These are phyloP conservation scores for Argyrosomus japonicus DNA, from an alignment of 2,113 vertebrate species.

Conservation along the genomic window DNA sequence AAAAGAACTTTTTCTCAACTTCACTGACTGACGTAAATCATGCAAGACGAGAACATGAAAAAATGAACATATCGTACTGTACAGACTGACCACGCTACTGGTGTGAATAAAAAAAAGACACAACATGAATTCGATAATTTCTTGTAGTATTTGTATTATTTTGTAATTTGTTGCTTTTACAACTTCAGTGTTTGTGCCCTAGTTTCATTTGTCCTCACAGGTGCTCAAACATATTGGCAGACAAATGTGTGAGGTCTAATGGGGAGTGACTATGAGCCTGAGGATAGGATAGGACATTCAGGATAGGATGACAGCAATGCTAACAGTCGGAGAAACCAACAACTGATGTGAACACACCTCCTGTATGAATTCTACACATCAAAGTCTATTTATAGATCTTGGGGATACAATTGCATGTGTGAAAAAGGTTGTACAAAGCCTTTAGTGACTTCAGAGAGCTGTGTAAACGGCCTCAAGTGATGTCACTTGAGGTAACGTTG, in stretches of 20 bases:
- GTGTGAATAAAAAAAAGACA: conserved; percentile 2
- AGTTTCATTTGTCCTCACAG: background rate
- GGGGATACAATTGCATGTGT: background rate
- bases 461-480: background rate
- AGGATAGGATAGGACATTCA: background rate
- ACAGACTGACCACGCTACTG: background rate
- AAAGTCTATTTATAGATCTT: background rate
- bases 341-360: background rate
- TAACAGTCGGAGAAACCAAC: background rate
- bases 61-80: background rate
- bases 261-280: background rate
- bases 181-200: background rate
- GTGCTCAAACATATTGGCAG: background rate
- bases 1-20: conserved; percentile 41
- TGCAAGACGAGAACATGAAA: background rate
- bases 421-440: background rate
- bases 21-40: conserved; percentile 20
- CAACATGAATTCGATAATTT: background rate
- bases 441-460: background rate
- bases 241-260: background rate
- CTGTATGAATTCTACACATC: background rate
- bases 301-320: background rate
- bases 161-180: background rate
- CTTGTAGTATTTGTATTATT: background rate
- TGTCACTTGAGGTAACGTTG: background rate